phyloP scores from a whole-genome alignment of 2,797 vertebrate species.

The Liasis olivaceus region DNA sequence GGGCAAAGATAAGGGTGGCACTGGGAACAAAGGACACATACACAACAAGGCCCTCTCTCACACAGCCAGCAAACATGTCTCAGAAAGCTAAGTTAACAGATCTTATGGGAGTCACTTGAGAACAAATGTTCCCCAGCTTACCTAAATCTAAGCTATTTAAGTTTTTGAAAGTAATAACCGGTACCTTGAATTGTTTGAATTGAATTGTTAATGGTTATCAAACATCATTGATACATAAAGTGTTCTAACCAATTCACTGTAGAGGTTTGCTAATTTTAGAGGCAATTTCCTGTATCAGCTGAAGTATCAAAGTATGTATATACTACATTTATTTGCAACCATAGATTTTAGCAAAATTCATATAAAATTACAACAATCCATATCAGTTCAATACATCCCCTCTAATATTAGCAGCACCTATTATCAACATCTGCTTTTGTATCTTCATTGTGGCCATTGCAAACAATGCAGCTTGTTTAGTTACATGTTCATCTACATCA shows the following conservation, averaged over 20 bases:
- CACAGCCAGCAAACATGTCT: background rate
- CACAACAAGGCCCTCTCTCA: background rate
- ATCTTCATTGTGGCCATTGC: too few relatives aligned
- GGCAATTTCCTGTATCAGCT: background rate
- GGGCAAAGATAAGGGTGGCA: background rate
- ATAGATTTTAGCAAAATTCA: too few relatives aligned
- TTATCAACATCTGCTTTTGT: too few relatives aligned
- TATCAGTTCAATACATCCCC: too few relatives aligned
- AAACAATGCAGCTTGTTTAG: too few relatives aligned
- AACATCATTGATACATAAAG: background rate
- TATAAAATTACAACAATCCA: too few relatives aligned
- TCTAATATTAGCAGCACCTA: too few relatives aligned
- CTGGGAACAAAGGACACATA: background rate
- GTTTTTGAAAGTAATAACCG: background rate
- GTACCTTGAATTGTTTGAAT: background rate
- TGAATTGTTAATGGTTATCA: background rate
- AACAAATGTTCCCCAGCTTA: background rate
- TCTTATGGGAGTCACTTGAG: background rate
- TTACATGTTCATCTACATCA: too few relatives aligned
- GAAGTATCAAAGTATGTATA: background rate
- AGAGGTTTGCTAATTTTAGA: background rate
- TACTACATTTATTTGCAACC: too few relatives aligned
- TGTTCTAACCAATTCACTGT: background rate
- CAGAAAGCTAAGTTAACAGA: background rate
- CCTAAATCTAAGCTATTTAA: background rate